phyloP scores from a whole-genome alignment of 2,888 invertebrate genomes.

The Petrolisthes cinctipes region DNA sequence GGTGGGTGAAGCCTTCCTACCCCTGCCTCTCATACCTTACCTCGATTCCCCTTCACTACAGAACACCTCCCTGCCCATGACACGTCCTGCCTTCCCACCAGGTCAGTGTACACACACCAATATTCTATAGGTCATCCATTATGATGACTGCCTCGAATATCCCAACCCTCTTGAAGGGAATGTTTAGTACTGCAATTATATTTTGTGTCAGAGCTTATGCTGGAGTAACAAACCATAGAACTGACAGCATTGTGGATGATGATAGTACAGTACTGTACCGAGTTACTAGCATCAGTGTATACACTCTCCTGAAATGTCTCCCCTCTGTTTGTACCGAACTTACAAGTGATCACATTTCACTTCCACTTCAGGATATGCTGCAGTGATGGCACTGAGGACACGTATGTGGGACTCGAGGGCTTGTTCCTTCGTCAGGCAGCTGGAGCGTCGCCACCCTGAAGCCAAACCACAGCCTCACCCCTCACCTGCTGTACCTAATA shows the following conservation, averaged over 20 bases:
- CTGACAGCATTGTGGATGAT: too few species aligned
- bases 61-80: conserved; percentile 27
- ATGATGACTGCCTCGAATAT: too few species aligned
- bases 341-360: neutral
- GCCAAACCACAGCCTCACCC: neutral
- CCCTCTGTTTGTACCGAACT: neutral
- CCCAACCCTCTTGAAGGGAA: neutral
- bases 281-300: neutral
- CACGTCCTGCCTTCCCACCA: neutral
- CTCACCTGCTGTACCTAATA: too few species aligned
- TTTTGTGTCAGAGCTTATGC: neutral
- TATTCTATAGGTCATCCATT: too few species aligned
- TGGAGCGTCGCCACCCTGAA: conserved; percentile 28
- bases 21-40: conserved; percentile 30
- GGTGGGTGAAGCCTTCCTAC: conserved; percentile 27
- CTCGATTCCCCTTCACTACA: conserved; percentile 30
- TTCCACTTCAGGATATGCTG: conserved; percentile 21
- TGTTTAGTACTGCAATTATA: neutral
- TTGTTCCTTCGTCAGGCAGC: neutral
- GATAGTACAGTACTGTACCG: too few species aligned
- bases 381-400: conserved; percentile 11
- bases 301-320: neutral
- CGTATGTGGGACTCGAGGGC: conserved; percentile 16
- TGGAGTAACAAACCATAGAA: too few species aligned
- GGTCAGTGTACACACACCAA: neutral